Base-by-base conservation (phyloP, 2,888 invertebrate species). In the Sclerodermus sp. region DNA sequence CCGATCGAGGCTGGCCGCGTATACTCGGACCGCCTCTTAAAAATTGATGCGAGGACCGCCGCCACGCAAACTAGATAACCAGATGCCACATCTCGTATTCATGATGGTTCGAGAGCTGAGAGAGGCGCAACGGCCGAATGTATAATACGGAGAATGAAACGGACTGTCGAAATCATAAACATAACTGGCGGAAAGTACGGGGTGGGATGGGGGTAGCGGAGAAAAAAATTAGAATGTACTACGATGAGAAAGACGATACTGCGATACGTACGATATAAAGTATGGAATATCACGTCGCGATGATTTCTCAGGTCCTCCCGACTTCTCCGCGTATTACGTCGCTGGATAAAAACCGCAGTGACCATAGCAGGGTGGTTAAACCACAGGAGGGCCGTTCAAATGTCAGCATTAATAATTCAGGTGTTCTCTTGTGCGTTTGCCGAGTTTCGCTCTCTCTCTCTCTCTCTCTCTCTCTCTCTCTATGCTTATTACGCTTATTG, bases 31-130 rank as follows among this genome's bases (percentile, higher is more conserved):
- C 30, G 50, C 66, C 67, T 66, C 63, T 75, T 70, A 75, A 75
- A 75, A 74, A 75, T 75, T 75, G 73, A 75, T 71, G 73, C 57
- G 56, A 59, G 58, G 65, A 60, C 59, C 59, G 62, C 63, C 58
- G 70, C 70, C 71, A 67, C 65, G 73, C 75, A 73, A 76, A 73
- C 74, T 73, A 73, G 74, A 77, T 76, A 71, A 60, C 63, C 66
- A 50, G 65, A 72, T 72, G 68, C 67, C 68, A 59, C 74, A 77
- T 78, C 67, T 73, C 52, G 76, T 76, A 78, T 78, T 78, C 77
- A 78, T 78, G 72, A 69, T 73, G 70, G 66, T 64, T 58, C 63
- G 53, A 64, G n/a, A n/a, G n/a, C 66, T 64, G 54, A 42, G 58
- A 53, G 60, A 56, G 59, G 54, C 51, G 47, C 55, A 55, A 50